Evolutionary conservation across 1,140 invertebrate species (phyloP).

Genomic region (Drosophila ohnishii): DNA sequence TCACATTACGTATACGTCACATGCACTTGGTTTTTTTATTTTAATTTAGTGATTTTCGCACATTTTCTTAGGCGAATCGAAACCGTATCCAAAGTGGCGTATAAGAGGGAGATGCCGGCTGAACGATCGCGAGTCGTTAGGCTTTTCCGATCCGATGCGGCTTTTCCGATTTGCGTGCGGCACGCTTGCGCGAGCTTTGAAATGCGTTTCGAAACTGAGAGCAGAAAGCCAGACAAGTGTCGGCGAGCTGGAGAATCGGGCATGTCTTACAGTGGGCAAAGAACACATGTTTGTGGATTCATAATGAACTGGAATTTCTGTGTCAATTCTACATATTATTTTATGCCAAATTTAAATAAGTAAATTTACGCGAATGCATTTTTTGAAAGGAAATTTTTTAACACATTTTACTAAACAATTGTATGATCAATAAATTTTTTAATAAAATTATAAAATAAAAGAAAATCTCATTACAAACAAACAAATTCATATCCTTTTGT

Average conservation of each 20-base stretch:
- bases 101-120: slow-evolving; percentile 28
- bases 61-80: slow-evolving; percentile 42
- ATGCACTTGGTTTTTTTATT: slow-evolving; percentile 26
- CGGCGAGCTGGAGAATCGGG: slow-evolving; percentile 12
- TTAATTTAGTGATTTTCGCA: slow-evolving; percentile 50
- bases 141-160: slow-evolving; percentile 15
- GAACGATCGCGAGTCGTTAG: slow-evolving; percentile 27
- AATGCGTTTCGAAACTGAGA: slow-evolving; percentile 62
- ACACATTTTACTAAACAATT: too few species aligned
- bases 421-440: too few species aligned
- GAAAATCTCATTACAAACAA: too few species aligned
- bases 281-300: background rate
- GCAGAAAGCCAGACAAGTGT: slow-evolving; percentile 73
- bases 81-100: slow-evolving; percentile 69
- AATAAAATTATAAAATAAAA: too few species aligned
- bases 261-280: slow-evolving; percentile 21
- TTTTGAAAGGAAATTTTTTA: too few species aligned
- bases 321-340: too few species aligned
- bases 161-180: slow-evolving; percentile 35
- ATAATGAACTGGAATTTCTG: background rate
- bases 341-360: too few species aligned
- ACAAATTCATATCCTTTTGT: too few species aligned
- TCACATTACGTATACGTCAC: slow-evolving; percentile 55
- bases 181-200: slow-evolving; percentile 63
- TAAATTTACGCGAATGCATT: too few species aligned